Evolutionary conservation across 1,140 invertebrate species (phyloP).

Genomic region (Battus philenor): DNA sequence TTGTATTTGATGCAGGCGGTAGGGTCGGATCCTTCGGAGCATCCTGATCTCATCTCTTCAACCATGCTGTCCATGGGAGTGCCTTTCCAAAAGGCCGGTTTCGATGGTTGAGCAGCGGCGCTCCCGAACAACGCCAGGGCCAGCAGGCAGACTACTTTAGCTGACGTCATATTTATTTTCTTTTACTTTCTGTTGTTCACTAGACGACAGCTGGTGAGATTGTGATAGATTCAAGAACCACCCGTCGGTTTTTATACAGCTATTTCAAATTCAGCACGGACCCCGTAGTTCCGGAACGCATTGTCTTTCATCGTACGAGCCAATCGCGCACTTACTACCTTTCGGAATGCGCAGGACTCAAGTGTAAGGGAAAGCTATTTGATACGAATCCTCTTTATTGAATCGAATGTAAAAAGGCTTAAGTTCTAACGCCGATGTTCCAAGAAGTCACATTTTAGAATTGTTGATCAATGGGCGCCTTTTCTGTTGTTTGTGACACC

Average conservation of each 20-base stretch:
- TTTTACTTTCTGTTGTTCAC: slow-evolving; percentile 56
- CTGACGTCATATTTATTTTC: slow-evolving; percentile 65
- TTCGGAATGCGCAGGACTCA: slow-evolving; percentile 36
- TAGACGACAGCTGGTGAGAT: slow-evolving; percentile 54
- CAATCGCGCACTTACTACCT: slow-evolving; percentile 47
- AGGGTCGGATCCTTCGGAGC: slow-evolving; percentile 84
- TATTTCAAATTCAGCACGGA: slow-evolving; percentile 74
- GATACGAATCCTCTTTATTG: slow-evolving; percentile 60
- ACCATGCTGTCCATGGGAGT: slow-evolving; percentile 82
- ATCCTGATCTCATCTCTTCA: slow-evolving; percentile 84
- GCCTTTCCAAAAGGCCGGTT: slow-evolving; percentile 81
- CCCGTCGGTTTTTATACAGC: slow-evolving; percentile 73
- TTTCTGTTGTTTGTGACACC: slow-evolving; percentile 75
- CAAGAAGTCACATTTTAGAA: slow-evolving; percentile 42
- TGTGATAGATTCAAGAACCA: slow-evolving; percentile 72
- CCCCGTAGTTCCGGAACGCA: slow-evolving; percentile 63
- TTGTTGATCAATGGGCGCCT: slow-evolving; percentile 35
- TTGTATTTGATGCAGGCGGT: slow-evolving; percentile 89
- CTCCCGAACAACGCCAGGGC: slow-evolving; percentile 71
- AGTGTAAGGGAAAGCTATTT: slow-evolving; percentile 75
- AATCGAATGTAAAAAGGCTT: slow-evolving; percentile 37
- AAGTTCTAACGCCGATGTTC: slow-evolving; percentile 34
- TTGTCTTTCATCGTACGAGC: slow-evolving; percentile 56
- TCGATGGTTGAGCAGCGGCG: slow-evolving; percentile 78
- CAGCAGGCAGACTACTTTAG: slow-evolving; percentile 69